A percentile compares a stretch with the other conserved stretches of the same genome.
phyloP scores from a whole-genome alignment of 2,888 invertebrate species.

The Adelognathus sp. region DNA sequence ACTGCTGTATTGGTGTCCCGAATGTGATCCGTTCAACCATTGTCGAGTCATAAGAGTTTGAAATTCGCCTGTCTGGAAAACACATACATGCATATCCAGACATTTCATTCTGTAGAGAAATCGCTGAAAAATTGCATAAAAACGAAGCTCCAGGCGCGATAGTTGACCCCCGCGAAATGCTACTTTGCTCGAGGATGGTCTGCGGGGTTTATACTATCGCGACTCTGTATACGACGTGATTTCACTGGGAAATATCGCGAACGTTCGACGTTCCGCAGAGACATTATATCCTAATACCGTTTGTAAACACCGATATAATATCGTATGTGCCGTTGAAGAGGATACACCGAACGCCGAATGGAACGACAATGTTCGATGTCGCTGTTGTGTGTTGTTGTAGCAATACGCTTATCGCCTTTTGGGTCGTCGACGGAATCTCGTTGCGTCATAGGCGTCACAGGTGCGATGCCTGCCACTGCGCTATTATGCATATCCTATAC shows the following conservation, averaged over 20 bases:
- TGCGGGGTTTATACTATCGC: background rate
- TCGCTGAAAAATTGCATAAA: no score
- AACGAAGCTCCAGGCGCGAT: background rate
- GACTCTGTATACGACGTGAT: background rate
- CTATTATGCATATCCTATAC: background rate
- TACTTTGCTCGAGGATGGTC: constrained; percentile 9
- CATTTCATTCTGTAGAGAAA: constrained; percentile 4
- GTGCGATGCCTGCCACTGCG: background rate
- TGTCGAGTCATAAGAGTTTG: no score
- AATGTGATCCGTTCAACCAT: no score
- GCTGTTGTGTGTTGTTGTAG: background rate
- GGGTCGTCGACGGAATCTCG: background rate
- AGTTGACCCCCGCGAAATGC: background rate
- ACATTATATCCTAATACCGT: constrained; percentile 21
- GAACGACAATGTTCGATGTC: background rate
- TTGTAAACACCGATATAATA: constrained; percentile 8
- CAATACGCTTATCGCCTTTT: background rate
- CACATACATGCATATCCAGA: no score
- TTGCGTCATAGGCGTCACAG: constrained; percentile 16
- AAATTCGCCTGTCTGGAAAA: no score
- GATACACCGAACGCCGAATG: background rate
- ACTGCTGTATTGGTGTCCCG: no score
- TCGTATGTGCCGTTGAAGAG: background rate
- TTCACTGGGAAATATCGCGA: constrained; percentile 30
- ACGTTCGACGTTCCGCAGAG: background rate